Base-by-base conservation (phyloP, 53 echinoderm and acorn worm species). In the Stichopus horrens region DNA sequence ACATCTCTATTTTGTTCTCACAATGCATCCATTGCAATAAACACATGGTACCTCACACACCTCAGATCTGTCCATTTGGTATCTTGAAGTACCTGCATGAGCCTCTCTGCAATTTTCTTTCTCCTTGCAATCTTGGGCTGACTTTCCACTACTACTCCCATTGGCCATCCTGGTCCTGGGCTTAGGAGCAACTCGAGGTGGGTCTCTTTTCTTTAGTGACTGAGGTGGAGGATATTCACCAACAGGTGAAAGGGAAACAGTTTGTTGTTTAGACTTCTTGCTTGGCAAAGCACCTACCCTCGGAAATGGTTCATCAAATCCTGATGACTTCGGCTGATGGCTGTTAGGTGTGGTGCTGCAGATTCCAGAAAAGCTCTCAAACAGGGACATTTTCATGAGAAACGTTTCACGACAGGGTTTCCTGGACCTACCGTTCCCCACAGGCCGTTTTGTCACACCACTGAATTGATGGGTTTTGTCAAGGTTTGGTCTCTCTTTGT, bases 341-440 rank as follows among this genome's bases (percentile, higher is more conserved):
- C 52, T 79, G 55, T 19, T 53, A 54, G 79, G 19, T 8, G 19
- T 5, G 18, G 52, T 19, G 75, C 75, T 75, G 75, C 52, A 75
- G 8, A 1, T 37, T 55, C 63, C 63, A 63, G 83, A 83, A 21
- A 83, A 11, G 23, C 83, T 83, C 59, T 83, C 83, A 58, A 83
- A 83, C 16, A 83, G 83, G 21, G 58, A 63, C 23, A 11, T 58
- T 21, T 83, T 83, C 59, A 83, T 20, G 58, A 83, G 60, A 6
- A 83, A 83, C 1, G 83, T 83, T 23, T 83, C 83, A 83, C 83
- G 83, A 63, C 83, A 83, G 4, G 83, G 83, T 4, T 56, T 83
- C 59, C 23, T 14, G 57, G 83, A 19, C n/a, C 20, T 57, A 58
- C 14, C 23, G 58, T 51, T 60, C 21, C 59, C 59, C 21, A 19